Evolutionary conservation across 1,140 invertebrate species (phyloP), one percentile per base, ranked within the genome.

Genomic region (Trypoxylus dichotomus): DNA sequence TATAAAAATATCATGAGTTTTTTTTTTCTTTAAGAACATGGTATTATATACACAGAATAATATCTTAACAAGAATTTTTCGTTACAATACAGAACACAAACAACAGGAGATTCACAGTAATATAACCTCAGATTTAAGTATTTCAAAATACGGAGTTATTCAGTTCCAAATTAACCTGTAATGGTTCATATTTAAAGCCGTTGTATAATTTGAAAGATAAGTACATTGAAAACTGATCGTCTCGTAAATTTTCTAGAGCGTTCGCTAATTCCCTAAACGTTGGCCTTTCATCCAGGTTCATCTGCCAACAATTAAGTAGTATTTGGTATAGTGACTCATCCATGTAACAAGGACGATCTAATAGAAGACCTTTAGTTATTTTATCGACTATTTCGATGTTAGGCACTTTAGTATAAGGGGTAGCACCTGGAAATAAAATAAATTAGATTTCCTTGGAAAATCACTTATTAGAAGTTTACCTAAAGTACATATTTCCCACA

Each of bases 401-500:
- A 71, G 88, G 91, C 6, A 94, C 86, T 72, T 91, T 90, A 0
- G 90, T 88, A 85, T 95, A 96, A 0, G 93, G 94, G 7, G 94
- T 96, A 0, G 91, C 94, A 43, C 95, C 89, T 89, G 77, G 58
- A 77, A 78, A 72, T 25, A 27, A 19, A 63, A 24, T 2, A 29
- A n/a, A 41, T 27, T 77, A 74, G 5, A 32, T 29, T 27, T 74
- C 1, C 2, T 41, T 25, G 7, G 10, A 27, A 32, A 47, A 13
- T n/a, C n/a, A n/a, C n/a, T n/a, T n/a, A n/a, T n/a, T 3, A 13
- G 43, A 47, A 15, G 43, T 8, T 47, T 79, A 89, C 89, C 95
- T 82, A 96, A 88, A n/a, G 93, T 91, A 74, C 93, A 89, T 79
- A 93, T 91, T 85, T 97, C 95, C 95, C 95, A 96, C 42, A 95